Evolutionary conservation across 1,140 invertebrate genomes (phyloP).

Genomic region (Nasonia longicornis): DNA sequence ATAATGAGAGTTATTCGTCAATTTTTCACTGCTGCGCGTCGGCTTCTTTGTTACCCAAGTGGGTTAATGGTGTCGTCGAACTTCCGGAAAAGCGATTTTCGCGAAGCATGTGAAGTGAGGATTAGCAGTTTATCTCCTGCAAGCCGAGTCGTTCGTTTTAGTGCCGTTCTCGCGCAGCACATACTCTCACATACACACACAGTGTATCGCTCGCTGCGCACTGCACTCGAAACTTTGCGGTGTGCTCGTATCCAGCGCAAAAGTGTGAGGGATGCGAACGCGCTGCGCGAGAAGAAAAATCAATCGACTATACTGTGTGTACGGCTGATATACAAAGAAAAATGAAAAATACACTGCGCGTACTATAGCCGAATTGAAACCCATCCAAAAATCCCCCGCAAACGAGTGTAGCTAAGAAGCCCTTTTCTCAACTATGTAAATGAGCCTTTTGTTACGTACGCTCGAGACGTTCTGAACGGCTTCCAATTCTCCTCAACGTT

Average conservation of each 20-base stretch:
- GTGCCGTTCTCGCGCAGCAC: not conserved
- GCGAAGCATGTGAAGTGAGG: constrained; percentile 56
- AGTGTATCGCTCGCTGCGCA: not conserved
- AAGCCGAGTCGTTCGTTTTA: constrained; percentile 37
- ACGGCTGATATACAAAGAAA: not conserved
- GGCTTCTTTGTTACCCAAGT: constrained; percentile 48
- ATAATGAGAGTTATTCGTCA: constrained; percentile 37
- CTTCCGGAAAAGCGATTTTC: constrained; percentile 56
- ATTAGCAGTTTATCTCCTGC: constrained; percentile 50
- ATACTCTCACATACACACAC: not conserved
- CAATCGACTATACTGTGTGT: not conserved
- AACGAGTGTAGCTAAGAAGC: not conserved
- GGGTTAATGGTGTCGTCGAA: constrained; percentile 61
- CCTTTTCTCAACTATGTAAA: not conserved
- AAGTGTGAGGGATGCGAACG: constrained; percentile 5
- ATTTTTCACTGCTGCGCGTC: constrained; percentile 22
- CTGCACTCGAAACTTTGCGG: not conserved
- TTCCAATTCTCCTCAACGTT: not conserved
- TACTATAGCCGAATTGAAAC: not conserved
- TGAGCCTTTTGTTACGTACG: not conserved
- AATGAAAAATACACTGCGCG: too few relatives aligned
- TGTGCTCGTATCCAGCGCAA: not conserved
- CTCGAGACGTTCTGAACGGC: not conserved
- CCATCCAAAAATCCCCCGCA: not conserved
- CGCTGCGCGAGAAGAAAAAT: not conserved